These are phyloP conservation scores for Xenentodon cancila DNA, from an alignment of 2,797 vertebrate species.

Conservation along the genomic window DNA sequence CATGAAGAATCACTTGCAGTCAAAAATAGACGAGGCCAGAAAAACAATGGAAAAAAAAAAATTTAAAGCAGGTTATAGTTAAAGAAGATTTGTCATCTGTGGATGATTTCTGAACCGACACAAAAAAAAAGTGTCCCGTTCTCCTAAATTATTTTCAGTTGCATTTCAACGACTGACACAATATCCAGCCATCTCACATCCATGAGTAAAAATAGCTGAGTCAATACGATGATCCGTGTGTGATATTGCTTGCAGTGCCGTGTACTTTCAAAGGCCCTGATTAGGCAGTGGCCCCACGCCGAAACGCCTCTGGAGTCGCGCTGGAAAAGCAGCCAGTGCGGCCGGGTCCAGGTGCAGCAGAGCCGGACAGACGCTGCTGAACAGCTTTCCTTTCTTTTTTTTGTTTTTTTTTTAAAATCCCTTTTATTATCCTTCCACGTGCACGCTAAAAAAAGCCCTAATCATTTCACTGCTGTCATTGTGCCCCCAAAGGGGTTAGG, in stretches of 20 bases:
- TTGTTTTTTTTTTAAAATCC: conserved; percentile 14
- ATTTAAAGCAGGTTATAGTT: neutral
- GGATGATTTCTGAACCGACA: no score
- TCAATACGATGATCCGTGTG: conserved; percentile 15
- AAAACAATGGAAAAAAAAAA: conserved; percentile 8
- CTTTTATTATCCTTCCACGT: conserved; percentile 66
- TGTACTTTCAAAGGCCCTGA: conserved; percentile 35
- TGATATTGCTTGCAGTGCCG: conserved; percentile 31
- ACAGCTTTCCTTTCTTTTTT: conserved; percentile 13
- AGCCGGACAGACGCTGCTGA: conserved; percentile 59
- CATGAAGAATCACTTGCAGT: neutral
- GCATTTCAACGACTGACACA: conserved; percentile 4
- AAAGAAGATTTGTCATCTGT: neutral
- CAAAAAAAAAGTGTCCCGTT: neutral
- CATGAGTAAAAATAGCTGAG: conserved; percentile 25
- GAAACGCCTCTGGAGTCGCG: conserved; percentile 35
- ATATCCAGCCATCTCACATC: conserved; percentile 10
- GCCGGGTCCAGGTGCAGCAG: conserved; percentile 65
- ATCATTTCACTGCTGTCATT: conserved; percentile 47
- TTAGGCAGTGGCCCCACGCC: conserved; percentile 42
- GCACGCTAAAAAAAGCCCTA: conserved; percentile 50
- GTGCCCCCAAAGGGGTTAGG: conserved; percentile 34
- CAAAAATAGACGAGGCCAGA: conserved; percentile 23
- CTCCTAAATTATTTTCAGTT: neutral
- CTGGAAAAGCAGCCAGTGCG: conserved; percentile 40